Evolutionary conservation across 2,888 invertebrate species (phyloP).

Genomic region (Mesopsocus fuscifrons): DNA sequence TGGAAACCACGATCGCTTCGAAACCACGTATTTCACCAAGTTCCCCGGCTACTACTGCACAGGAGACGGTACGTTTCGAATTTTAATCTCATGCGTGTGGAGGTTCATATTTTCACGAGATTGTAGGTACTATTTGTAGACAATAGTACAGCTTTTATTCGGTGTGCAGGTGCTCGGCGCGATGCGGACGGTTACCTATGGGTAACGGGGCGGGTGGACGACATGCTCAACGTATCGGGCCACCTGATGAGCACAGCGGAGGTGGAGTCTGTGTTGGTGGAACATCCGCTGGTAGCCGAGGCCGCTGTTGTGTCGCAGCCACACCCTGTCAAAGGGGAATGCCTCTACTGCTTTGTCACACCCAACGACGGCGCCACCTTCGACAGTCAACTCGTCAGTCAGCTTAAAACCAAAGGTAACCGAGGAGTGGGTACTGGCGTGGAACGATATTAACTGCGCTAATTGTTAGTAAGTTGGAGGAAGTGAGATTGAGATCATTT

Average conservation of each 20-base stretch:
- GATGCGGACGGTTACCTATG: slow-evolving; percentile 91
- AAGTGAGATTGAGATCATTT: too few species aligned
- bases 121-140: too few species aligned
- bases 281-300: slow-evolving; percentile 67
- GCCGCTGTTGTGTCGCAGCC: slow-evolving; percentile 92
- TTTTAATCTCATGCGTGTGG: too few species aligned
- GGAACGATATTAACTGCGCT: too few species aligned
- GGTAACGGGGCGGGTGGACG: slow-evolving; percentile 94
- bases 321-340: slow-evolving; percentile 90
- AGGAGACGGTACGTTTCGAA: slow-evolving; percentile 82
- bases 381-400: slow-evolving; percentile 45
- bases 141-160: too few species aligned
- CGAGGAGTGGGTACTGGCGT: too few species aligned
- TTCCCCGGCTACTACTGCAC: slow-evolving; percentile 97
- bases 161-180: slow-evolving; percentile 73
- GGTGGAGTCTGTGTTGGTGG: slow-evolving; percentile 64
- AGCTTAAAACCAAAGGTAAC: slow-evolving; percentile 45
- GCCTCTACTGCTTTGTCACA: slow-evolving; percentile 91
- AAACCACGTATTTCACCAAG: slow-evolving; percentile 83
- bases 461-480: too few species aligned
- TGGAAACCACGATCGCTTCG: slow-evolving; percentile 76
- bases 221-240: slow-evolving; percentile 97
- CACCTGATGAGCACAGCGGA: slow-evolving; percentile 96
- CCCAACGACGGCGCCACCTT: slow-evolving; percentile 58
- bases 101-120: too few species aligned